These are phyloP conservation scores for Alloplasta piceator DNA, from an alignment of 2,888 invertebrate species.

Conservation along the genomic window DNA sequence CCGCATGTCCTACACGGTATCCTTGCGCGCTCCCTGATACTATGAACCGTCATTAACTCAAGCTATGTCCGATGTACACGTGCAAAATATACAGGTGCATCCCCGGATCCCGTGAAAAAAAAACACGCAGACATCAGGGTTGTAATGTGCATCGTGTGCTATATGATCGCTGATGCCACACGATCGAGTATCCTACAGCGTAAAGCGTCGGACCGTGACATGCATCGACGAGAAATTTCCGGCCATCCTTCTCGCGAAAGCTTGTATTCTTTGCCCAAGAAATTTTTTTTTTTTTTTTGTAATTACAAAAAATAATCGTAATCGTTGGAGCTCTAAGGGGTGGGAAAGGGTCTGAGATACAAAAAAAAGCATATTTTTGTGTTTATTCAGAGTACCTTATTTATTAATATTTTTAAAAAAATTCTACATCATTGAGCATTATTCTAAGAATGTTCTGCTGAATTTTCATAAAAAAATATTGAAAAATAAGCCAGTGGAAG, in stretches of 20 bases:
- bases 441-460: no score
- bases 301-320: neutral
- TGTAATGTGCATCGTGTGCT: slow-evolving; percentile 46
- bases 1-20: slow-evolving; percentile 82
- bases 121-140: slow-evolving; percentile 34
- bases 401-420: no score
- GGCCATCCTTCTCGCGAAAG: slow-evolving; percentile 73
- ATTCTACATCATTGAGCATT: no score
- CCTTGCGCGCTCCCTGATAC: slow-evolving; percentile 68
- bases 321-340: no score
- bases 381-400: no score
- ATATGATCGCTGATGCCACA: slow-evolving; percentile 46
- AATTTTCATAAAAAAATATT: no score
- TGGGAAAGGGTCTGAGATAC: no score
- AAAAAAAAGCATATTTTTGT: no score
- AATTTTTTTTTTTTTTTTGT: no score
- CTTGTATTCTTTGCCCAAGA: slow-evolving; percentile 33
- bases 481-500: no score
- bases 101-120: slow-evolving; percentile 34
- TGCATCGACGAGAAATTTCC: slow-evolving; percentile 77
- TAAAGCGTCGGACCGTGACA: slow-evolving; percentile 73
- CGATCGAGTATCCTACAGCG: slow-evolving; percentile 36
- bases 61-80: slow-evolving; percentile 52
- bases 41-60: slow-evolving; percentile 80
- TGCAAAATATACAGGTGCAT: slow-evolving; percentile 73